Conservation (phyloP, 2,888 invertebrate species). For the Andrena dorsata region DNA sequence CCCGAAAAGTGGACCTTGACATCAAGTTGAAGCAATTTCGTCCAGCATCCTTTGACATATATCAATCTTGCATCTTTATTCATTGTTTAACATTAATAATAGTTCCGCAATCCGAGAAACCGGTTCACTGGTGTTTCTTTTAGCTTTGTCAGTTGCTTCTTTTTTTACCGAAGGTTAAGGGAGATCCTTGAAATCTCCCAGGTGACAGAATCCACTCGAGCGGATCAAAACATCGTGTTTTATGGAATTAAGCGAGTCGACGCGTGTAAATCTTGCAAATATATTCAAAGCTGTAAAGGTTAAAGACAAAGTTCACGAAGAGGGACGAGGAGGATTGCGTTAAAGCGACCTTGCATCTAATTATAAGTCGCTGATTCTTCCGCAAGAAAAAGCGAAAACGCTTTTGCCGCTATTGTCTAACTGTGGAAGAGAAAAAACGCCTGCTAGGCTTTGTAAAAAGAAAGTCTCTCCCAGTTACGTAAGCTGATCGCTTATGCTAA, state of each 20-base stretch:
- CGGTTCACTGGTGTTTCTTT: background rate
- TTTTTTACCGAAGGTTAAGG: background rate
- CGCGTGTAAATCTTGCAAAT: constrained; percentile 48
- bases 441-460: constrained; percentile 59
- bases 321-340: constrained; percentile 28
- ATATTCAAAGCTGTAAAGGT: constrained; percentile 30
- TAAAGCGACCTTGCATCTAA: constrained; percentile 20
- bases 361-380: constrained; percentile 3
- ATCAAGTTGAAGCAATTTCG: background rate
- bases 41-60: background rate
- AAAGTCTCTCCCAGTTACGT: constrained; percentile 66
- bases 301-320: constrained; percentile 29
- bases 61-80: constrained; percentile 14
- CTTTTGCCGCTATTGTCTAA: constrained; percentile 13
- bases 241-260: background rate
- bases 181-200: background rate
- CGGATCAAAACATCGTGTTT: constrained; percentile 18
- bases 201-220: background rate
- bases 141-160: background rate
- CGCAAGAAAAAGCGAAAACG: background rate
- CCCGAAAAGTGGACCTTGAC: constrained; percentile 16
- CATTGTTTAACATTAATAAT: background rate
- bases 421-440: constrained; percentile 19
- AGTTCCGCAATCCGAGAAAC: background rate
- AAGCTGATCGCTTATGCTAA: constrained; percentile 71